phyloP scores from a whole-genome alignment of 2,113 vertebrate genomes.

The Hydrolagus affinis region DNA sequence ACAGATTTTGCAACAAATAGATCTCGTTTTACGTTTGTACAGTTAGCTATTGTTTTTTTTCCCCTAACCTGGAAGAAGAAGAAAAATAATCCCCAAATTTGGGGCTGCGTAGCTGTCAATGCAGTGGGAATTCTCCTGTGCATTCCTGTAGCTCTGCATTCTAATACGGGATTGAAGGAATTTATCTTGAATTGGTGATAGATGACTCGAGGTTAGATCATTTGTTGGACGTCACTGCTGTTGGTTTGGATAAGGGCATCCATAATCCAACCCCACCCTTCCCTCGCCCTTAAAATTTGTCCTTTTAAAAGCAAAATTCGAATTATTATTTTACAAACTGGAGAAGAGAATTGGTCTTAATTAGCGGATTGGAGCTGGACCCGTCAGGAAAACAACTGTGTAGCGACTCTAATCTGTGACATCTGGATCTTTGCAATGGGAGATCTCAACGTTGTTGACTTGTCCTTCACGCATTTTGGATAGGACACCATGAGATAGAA shows the following conservation, averaged over 20 bases:
- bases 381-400: background rate
- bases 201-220: too few species aligned
- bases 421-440: background rate
- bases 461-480: background rate
- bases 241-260: too few species aligned
- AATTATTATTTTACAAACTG: too few species aligned
- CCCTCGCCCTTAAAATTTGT: background rate
- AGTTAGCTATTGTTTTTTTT: too few species aligned
- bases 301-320: background rate
- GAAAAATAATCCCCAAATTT: background rate
- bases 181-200: background rate
- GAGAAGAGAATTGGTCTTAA: too few species aligned
- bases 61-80: background rate
- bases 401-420: background rate
- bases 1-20: too few species aligned
- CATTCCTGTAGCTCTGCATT: conserved; percentile 8
- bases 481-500: background rate
- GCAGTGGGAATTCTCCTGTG: background rate
- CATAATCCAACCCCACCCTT: too few species aligned
- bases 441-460: conserved; percentile 4
- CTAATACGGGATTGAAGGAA: background rate
- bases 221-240: too few species aligned
- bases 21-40: too few species aligned
- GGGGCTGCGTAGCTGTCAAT: background rate
- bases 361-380: too few species aligned